phyloP scores from a whole-genome alignment of 1,140 invertebrate genomes.

The Drosophila pallidifrons region DNA sequence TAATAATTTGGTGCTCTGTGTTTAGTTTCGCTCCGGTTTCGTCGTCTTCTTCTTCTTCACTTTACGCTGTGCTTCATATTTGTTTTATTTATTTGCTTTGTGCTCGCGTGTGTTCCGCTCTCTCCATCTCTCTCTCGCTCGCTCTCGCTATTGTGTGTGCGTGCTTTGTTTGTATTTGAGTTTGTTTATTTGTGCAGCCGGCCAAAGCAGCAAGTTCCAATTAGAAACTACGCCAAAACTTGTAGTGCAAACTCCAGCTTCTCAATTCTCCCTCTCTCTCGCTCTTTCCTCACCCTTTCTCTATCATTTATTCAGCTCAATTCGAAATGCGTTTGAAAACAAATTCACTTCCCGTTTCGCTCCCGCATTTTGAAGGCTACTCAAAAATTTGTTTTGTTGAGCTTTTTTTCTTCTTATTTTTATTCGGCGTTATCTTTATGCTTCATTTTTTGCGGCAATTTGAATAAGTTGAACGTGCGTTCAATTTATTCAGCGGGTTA shows the following conservation, averaged over 20 bases:
- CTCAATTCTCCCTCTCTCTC: not conserved
- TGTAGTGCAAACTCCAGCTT: not conserved
- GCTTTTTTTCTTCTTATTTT: conserved; percentile 8
- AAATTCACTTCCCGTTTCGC: conserved; percentile 25
- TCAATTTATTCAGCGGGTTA: conserved; percentile 11
- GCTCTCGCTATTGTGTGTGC: conserved; percentile 31
- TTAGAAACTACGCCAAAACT: conserved; percentile 52
- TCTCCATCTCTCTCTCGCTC: conserved; percentile 14
- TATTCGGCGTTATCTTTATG: conserved; percentile 9
- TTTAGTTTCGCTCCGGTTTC: conserved; percentile 31
- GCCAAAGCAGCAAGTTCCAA: conserved; percentile 31
- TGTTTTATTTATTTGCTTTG: conserved; percentile 49
- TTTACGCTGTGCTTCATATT: conserved; percentile 26
- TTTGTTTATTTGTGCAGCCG: conserved; percentile 69
- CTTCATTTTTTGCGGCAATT: conserved; percentile 12
- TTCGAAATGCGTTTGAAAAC: conserved; percentile 60
- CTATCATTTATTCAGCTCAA: conserved; percentile 22
- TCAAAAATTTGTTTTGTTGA: conserved; percentile 5
- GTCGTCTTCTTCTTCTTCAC: conserved; percentile 7
- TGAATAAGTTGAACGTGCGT: conserved; percentile 12
- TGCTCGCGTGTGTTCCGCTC: conserved; percentile 26
- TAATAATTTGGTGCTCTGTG: conserved; percentile 60
- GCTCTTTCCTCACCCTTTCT: not conserved
- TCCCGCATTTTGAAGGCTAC: conserved; percentile 10
- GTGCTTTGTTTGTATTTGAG: conserved; percentile 41